A percentile compares a stretch with the other conserved stretches of the same genome.
These are phyloP conservation scores for Venustaconcha ellipsiformis DNA, from an alignment of 1,140 invertebrate genomes.

Conservation along the genomic window DNA sequence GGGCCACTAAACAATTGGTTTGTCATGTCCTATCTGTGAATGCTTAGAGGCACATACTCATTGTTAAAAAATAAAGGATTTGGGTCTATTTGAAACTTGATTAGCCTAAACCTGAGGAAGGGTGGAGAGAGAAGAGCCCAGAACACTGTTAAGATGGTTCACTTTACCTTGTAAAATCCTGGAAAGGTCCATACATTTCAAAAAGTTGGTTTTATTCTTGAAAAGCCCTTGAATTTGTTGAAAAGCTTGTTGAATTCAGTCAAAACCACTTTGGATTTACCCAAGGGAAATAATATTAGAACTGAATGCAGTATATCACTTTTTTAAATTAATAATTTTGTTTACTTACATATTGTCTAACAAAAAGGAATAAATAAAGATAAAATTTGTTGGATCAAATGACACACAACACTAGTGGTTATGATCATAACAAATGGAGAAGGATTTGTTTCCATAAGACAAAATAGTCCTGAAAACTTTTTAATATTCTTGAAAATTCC, in stretches of 20 bases:
- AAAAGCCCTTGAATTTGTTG: too few species aligned
- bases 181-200: too few species aligned
- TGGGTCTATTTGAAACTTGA: not conserved
- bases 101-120: not conserved
- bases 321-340: not conserved
- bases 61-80: not conserved
- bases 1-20: not conserved
- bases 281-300: too few species aligned
- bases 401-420: not conserved
- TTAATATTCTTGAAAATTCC: not conserved
- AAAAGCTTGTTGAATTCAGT: too few species aligned
- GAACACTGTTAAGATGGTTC: not conserved
- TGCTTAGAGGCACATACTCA: not conserved
- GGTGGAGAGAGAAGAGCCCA: not conserved
- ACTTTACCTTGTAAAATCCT: too few species aligned
- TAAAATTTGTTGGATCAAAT: not conserved
- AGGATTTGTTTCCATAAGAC: too few species aligned
- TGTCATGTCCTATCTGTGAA: not conserved
- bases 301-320: too few species aligned
- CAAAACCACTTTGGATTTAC: too few species aligned
- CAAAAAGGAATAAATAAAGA: not conserved
- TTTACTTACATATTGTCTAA: not conserved
- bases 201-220: too few species aligned
- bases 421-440: not conserved
- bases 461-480: not conserved